Conservation (phyloP, 1,140 invertebrate genomes). For the Hylyphantes graminicola region DNA sequence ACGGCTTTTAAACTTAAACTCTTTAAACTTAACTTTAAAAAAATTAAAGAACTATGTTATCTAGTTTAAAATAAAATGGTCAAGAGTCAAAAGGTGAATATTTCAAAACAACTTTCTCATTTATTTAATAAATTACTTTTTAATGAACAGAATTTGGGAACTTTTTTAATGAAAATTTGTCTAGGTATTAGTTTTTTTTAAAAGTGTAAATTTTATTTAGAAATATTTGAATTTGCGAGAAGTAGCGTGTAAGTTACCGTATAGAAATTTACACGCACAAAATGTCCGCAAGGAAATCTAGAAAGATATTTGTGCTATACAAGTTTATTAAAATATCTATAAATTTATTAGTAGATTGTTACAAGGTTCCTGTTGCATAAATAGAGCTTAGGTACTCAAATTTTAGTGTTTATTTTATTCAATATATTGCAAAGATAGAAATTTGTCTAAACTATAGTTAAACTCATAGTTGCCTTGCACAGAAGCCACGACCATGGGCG, state of each 20-base stretch:
- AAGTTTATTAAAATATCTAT: neutral
- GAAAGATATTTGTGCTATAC: neutral
- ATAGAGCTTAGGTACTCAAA: conserved; percentile 26
- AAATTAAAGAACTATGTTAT: neutral
- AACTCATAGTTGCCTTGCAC: no score
- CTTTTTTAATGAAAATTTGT: neutral
- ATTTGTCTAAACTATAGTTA: no score
- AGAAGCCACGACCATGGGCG: no score
- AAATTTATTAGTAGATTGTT: neutral
- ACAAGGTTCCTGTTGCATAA: neutral
- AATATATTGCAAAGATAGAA: neutral
- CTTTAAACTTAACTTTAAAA: no score
- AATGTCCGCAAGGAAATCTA: conserved; percentile 3
- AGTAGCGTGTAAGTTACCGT: conserved; percentile 3
- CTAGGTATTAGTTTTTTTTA: neutral
- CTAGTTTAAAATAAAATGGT: neutral
- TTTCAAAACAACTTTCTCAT: neutral
- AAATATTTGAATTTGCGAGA: conserved; percentile 14
- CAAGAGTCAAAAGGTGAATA: neutral
- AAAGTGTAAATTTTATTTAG: neutral
- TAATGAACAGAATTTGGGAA: neutral
- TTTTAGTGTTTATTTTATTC: neutral
- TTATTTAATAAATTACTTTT: neutral
- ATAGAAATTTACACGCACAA: conserved; percentile 20
- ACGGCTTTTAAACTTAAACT: no score